Evolutionary conservation across 2,797 vertebrate species (phyloP).

Genomic region (Sebastes cheni): DNA sequence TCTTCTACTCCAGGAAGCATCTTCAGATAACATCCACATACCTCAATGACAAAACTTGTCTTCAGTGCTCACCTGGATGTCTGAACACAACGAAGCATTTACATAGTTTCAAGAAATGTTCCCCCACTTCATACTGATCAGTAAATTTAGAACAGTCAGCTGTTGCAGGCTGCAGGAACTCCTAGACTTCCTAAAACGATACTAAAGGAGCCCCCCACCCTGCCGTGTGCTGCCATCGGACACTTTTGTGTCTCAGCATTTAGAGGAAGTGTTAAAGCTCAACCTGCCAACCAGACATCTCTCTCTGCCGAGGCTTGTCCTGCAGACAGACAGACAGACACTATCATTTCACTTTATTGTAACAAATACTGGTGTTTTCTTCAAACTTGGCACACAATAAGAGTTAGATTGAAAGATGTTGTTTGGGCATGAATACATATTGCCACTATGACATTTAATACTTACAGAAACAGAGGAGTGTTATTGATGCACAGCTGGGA

Average conservation of each 20-base stretch:
- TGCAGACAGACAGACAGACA: conserved; percentile 10
- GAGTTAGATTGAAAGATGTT: not conserved
- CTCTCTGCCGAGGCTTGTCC: conserved; percentile 41
- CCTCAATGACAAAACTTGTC: not conserved
- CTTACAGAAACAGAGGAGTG: not conserved
- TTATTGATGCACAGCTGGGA: not conserved
- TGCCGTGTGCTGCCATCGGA: conserved; percentile 58
- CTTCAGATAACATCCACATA: not conserved
- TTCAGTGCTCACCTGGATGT: conserved; percentile 7
- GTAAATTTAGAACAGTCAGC: conserved; percentile 58
- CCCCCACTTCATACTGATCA: not conserved
- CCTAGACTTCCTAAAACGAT: conserved; percentile 57
- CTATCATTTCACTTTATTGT: conserved; percentile 38
- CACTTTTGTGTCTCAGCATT: conserved; percentile 62
- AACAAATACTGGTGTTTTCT: conserved; percentile 36
- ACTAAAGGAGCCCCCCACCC: conserved; percentile 36
- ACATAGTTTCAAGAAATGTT: not conserved
- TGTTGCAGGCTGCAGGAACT: conserved; percentile 52
- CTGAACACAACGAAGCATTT: conserved; percentile 3
- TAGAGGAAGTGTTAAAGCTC: conserved; percentile 46
- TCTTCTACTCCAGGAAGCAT: conserved; percentile 26
- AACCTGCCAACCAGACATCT: conserved; percentile 28
- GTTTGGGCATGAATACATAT: conserved; percentile 7
- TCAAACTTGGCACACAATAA: conserved; percentile 16
- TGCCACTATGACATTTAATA: conserved; percentile 34